Base-by-base conservation (phyloP, 2,113 vertebrate genomes). In the Hassar affinis region DNA sequence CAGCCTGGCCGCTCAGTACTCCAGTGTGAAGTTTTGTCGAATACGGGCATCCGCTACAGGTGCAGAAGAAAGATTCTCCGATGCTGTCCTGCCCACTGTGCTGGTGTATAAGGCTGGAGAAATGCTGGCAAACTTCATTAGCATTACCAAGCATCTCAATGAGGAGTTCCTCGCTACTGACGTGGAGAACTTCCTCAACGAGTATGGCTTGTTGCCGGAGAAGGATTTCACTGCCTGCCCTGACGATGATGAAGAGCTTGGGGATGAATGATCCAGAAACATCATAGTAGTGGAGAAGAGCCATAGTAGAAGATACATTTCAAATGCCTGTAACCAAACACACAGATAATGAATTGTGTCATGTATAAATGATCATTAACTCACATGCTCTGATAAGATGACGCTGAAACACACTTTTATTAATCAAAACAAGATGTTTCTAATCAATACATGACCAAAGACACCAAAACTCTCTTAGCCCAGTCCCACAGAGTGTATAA, bases 41-140 rank as follows among this genome's bases (percentile, higher is more conserved):
- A 98, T 99, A 83, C 96, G 94, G 85, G 97, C 97, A 27, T 95
- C 95, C 0, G 75, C 94, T 27, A 97, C 98, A 0, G 98, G 98
- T 0, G 97, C 98, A 0, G 91, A 92, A 0, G 97, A 99, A 38
- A 95, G 96, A 78, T 99, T 99, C 91, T 95, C 97, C 0, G 92
- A 91, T 0, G 93, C 96, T 8, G 95, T 98, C 15, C 95, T 99
- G 61, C 98, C 98, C 8, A 94, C 97, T 0, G 84, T 99, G 47
- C 93, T 99, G 2, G 95, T 98, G 79, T 99, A 99, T 89, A 99
- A 97, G 91, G 96, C 95, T 0, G 98, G 98, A 49, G 97, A 99
- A 89, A 95, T 99, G 6, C 92, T 99, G 1, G 97, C 96, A 86
- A 99, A 98, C 90, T 99, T 99, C 91, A 93, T 98, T 77, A 95